Conservation (phyloP, 2,797 vertebrate species). For the Kryptolebias ocellatus region DNA sequence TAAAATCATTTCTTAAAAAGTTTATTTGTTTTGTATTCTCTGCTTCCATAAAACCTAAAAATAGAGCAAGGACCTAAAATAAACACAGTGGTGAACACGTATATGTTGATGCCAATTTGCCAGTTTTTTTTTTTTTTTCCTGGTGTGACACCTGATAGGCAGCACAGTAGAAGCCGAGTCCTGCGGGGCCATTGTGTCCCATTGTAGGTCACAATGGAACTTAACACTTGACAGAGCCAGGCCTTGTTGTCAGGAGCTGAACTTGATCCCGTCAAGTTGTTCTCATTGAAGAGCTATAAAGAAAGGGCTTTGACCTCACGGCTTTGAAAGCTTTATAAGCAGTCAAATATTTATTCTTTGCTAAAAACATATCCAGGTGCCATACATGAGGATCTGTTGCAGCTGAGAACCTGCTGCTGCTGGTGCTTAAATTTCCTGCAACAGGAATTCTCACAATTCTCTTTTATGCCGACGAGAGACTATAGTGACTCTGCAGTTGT, state of each 20-base stretch:
- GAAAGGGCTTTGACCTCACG: slow-evolving; percentile 74
- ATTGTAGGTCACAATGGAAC: slow-evolving; percentile 84
- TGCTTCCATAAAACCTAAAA: not conserved
- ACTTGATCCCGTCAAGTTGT: slow-evolving; percentile 83
- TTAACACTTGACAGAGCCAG: slow-evolving; percentile 83
- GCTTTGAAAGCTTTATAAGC: slow-evolving; percentile 51
- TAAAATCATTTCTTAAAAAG: no score
- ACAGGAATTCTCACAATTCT: not conserved
- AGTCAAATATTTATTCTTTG: slow-evolving; percentile 50
- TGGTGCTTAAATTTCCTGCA: slow-evolving; percentile 25
- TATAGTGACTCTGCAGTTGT: not conserved
- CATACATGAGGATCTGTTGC: slow-evolving; percentile 1
- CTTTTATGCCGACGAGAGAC: slow-evolving; percentile 3
- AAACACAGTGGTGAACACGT: not conserved
- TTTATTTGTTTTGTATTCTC: no score
- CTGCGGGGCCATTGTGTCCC: slow-evolving; percentile 75
- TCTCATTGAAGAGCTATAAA: slow-evolving; percentile 72
- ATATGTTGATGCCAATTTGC: slow-evolving; percentile 59
- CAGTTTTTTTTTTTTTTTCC: slow-evolving; percentile 47
- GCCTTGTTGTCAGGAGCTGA: slow-evolving; percentile 81
- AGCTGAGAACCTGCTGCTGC: slow-evolving; percentile 46
- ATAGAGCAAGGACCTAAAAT: no score
- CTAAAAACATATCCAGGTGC: slow-evolving; percentile 16
- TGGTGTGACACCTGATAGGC: slow-evolving; percentile 66
- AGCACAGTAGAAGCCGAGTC: slow-evolving; percentile 50